A percentile compares a stretch with the other conserved stretches of the same genome.
These are phyloP conservation scores for Jaculus jaculus DNA, from an alignment of 2,113 vertebrate species.

Conservation along the genomic window DNA sequence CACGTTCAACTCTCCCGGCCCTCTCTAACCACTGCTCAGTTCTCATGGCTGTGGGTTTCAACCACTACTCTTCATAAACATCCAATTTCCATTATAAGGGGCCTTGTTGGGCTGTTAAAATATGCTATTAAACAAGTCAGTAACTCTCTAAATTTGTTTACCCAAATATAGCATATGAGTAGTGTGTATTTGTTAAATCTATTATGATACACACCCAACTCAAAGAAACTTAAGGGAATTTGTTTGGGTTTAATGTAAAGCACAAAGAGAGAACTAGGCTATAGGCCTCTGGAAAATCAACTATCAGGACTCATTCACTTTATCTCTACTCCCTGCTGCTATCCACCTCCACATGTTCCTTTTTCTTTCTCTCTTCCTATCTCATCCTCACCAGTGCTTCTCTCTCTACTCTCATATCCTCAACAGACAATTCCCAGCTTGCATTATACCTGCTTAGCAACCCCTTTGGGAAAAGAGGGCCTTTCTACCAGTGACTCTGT, in stretches of 20 bases:
- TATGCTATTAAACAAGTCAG: background rate
- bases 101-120: background rate
- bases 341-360: background rate
- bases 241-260: background rate
- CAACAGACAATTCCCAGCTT: background rate
- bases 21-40: background rate
- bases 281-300: background rate
- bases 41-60: background rate
- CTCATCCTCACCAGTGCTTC: background rate
- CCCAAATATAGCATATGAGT: background rate
- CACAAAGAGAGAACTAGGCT: background rate
- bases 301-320: background rate
- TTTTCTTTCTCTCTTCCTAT: background rate
- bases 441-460: background rate
- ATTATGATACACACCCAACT: constrained; percentile 7
- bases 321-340: background rate
- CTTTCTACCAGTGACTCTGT: background rate
- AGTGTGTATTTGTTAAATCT: background rate
- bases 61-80: background rate
- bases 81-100: background rate
- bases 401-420: background rate
- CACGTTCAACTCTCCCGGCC: background rate
- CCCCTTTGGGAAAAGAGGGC: background rate
- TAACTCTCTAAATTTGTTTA: background rate
- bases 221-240: background rate